These are phyloP conservation scores for Streptopelia turtur DNA, from an alignment of 2,797 vertebrate genomes.

Conservation along the genomic window DNA sequence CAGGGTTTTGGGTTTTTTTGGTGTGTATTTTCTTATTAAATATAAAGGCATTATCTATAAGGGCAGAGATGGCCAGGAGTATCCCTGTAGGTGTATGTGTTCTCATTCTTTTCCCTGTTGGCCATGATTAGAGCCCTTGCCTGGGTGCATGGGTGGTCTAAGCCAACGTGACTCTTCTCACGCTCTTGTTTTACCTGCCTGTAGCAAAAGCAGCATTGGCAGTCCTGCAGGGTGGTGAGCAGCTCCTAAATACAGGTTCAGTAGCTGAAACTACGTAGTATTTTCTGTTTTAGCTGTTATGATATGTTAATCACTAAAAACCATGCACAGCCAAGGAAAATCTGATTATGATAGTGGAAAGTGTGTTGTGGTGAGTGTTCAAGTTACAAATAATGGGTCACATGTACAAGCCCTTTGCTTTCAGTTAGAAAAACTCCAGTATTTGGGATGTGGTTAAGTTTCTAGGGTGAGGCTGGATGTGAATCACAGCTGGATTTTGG, in stretches of 20 bases:
- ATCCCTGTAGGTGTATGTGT: background rate
- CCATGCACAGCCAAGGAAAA: background rate
- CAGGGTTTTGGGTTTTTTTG: background rate
- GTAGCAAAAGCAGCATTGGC: background rate
- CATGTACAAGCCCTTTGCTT: background rate
- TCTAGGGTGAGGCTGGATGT: slow-evolving; percentile 31
- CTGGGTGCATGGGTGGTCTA: background rate
- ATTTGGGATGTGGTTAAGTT: slow-evolving; percentile 46
- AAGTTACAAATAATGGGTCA: background rate
- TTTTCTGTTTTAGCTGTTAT: slow-evolving; percentile 2
- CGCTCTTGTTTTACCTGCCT: background rate
- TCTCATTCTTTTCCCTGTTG: background rate
- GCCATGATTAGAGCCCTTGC: background rate
- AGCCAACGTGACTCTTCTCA: background rate
- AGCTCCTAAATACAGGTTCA: background rate
- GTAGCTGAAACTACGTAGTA: background rate
- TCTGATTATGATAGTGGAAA: background rate
- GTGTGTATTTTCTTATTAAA: background rate
- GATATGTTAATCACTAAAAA: slow-evolving; percentile 7
- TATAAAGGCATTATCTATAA: background rate
- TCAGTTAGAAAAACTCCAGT: background rate
- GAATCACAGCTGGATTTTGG: slow-evolving; percentile 64
- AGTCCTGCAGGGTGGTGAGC: background rate
- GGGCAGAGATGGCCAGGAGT: background rate
- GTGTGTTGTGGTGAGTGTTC: background rate